Evolutionary conservation across 2,888 invertebrate species (phyloP), one percentile per base, ranked within the genome.

Genomic region (Cryptophagus acutangulus): DNA sequence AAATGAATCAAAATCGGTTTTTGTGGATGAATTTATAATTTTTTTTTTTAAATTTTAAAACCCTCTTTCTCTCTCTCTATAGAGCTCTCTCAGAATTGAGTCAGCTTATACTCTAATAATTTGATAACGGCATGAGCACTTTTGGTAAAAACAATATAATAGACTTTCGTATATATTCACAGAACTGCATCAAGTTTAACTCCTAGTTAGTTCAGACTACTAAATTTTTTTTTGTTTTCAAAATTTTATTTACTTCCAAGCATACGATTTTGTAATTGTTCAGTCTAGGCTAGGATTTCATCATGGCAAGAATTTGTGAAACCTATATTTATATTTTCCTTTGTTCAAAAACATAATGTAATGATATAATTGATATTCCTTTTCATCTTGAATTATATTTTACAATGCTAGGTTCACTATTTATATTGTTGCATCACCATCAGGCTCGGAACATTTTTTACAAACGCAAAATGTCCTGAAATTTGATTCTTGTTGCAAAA

Each of bases 111-210:
- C 40, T 40, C 44, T 51, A 55, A 57, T 59, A 43, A 59, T 57
- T 56, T 59, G 52, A 62, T 64, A 78, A 78, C 76, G 78, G 78
- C 77, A 75, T 78, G 79, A 79, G 79, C 79, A 79, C 78, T 78
- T 79, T 78, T 76, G 78, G 79, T 78, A 67, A 78, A 77, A 77
- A 26, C n/a, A 12, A 78, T 66, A 66, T 67, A 62, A 60, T 56
- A 59, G 60, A 55, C 50, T 62, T 61, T 54, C 58, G 12, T 20
- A 26, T 26, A 26, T n/a, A n/a, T n/a, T n/a, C 24, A 59, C 52
- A 65, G 60, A 57, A 58, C 51, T 57, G 55, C 55, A 55, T n/a
- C n/a, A n/a, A n/a, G n/a, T n/a, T n/a, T n/a, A n/a, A n/a, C n/a
- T 17, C 13, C n/a, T n/a, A n/a, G n/a, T n/a, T n/a, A n/a, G n/a